Base-by-base conservation (phyloP, 2,797 vertebrate species). In the Graptemys geographica region DNA sequence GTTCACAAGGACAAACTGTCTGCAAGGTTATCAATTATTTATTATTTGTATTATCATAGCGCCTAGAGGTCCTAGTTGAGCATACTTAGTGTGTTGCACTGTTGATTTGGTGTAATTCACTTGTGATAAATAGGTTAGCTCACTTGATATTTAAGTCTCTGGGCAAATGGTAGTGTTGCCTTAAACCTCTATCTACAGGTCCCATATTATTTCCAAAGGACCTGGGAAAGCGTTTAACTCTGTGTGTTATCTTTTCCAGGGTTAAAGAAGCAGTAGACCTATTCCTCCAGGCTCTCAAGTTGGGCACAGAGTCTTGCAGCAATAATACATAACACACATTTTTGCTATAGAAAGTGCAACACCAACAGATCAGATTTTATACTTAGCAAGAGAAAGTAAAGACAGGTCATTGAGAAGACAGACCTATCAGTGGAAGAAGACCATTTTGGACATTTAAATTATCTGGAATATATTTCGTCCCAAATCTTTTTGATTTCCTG, bases 321-420 rank as follows among this genome's bases (percentile, higher is more conserved):
- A 13, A 13, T 0, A 1, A 7, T 1, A 2, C 0, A 25, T 12
- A 12, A 72, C 16, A n/a, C 33, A 19, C 16, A 0, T 74, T 78
- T 87, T 44, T 31, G 37, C n/a, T 28, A 33, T 25, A 28, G 57
- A 53, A 84, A 23, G 49, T 31, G 6, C n/a, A 23, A 41, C 76
- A 33, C 44, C 25, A 28, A 13, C 6, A 2, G 47, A 7, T 72
- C 21, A 65, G 21, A 1, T 33, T 52, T 52, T 13, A 2, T 53
- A 2, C 21, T 49, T 49, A 3, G 2, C 11, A 23, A 37, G 49
- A 28, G 41, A 11, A 56, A 56, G 28, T 1, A 0, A 11, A 51
- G 16, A 4, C 8, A 16, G 13, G 1, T 16, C 11, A 1, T 9
- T 86, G 47, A 56, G 78, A 86, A 72, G 41, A 76, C 1, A 59